Conservation (phyloP, 2,888 invertebrate genomes). For the Trichacis sp. region DNA sequence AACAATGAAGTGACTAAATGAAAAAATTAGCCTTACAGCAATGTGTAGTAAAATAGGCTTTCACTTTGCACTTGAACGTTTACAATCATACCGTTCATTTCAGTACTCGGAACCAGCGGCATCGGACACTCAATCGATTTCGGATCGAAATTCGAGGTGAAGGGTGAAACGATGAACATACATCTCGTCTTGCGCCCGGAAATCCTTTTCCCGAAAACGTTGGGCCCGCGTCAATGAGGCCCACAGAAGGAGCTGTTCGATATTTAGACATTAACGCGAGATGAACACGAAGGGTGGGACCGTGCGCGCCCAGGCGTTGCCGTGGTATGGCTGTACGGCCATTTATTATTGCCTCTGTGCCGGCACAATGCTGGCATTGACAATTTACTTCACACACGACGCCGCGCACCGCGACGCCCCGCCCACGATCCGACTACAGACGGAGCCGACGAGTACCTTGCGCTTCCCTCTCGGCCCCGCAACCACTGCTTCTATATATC, state of each 20-base stretch:
- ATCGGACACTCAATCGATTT: too few relatives aligned
- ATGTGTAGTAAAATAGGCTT: too few relatives aligned
- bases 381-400: constrained; percentile 65
- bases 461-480: constrained; percentile 1
- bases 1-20: too few relatives aligned
- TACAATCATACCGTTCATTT: too few relatives aligned
- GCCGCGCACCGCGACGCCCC: constrained; percentile 64
- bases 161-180: background rate
- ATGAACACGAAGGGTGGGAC: constrained; percentile 45
- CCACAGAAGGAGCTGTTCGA: constrained; percentile 37
- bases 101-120: too few relatives aligned
- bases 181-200: constrained; percentile 15
- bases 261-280: constrained; percentile 46
- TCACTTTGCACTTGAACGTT: too few relatives aligned
- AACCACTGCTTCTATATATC: too few relatives aligned
- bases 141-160: background rate
- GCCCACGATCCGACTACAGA: constrained; percentile 66
- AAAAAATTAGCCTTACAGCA: too few relatives aligned
- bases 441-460: constrained; percentile 48
- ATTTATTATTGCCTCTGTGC: constrained; percentile 59
- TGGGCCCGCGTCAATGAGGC: constrained; percentile 23
- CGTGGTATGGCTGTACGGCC: constrained; percentile 50
- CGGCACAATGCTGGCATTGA: constrained; percentile 63
- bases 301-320: constrained; percentile 35
- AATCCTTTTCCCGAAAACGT: constrained; percentile 19